phyloP scores from a whole-genome alignment of 2,113 vertebrate genomes.

The Prunella fulvescens region DNA sequence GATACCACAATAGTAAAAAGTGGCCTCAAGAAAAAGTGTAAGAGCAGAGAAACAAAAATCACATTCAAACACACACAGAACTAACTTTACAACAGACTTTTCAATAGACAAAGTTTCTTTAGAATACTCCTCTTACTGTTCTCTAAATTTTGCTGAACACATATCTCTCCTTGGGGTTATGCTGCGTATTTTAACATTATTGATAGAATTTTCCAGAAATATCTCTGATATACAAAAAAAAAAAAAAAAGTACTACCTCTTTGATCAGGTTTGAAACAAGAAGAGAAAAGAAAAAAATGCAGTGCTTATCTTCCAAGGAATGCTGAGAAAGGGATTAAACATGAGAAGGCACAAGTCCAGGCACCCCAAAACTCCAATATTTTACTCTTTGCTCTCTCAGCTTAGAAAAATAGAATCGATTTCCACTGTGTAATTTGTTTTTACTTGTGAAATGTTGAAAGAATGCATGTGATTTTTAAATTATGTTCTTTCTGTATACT shows the following conservation, averaged over 20 bases:
- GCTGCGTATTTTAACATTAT: neutral
- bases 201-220: neutral
- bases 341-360: neutral
- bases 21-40: neutral
- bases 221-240: neutral
- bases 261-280: neutral
- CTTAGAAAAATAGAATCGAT: neutral
- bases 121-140: neutral
- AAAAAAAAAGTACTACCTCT: neutral
- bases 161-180: neutral
- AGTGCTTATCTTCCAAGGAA: neutral
- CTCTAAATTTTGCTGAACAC: neutral
- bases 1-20: neutral
- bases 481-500: neutral
- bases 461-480: neutral
- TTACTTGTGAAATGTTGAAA: neutral
- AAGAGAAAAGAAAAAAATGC: neutral
- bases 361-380: neutral
- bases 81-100: neutral
- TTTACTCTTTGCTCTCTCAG: neutral
- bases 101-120: neutral
- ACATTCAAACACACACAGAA: neutral
- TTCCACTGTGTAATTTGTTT: neutral
- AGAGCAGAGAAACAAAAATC: neutral
- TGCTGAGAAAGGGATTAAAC: neutral